phyloP scores from a whole-genome alignment of 2,888 invertebrate species.

The Catocala sponsa region DNA sequence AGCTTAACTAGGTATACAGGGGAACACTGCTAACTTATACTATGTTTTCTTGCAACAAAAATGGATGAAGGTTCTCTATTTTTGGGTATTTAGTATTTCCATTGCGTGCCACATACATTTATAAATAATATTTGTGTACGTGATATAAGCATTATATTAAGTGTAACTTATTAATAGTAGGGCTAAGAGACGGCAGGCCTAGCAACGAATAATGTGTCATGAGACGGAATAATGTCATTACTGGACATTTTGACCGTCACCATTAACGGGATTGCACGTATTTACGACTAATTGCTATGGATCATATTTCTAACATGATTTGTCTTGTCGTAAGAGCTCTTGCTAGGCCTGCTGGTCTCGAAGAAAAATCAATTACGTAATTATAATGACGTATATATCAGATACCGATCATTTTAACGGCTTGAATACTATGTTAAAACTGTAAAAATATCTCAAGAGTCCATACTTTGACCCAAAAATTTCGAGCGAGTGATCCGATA shows the following conservation, averaged over 20 bases:
- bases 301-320: too few species aligned
- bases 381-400: conserved; percentile 42
- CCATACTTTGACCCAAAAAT: background rate
- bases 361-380: conserved; percentile 50
- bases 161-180: conserved; percentile 57
- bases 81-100: conserved; percentile 32
- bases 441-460: conserved; percentile 2
- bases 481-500: conserved; percentile 3
- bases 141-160: conserved; percentile 52
- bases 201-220: background rate
- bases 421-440: conserved; percentile 27
- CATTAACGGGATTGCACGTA: too few species aligned
- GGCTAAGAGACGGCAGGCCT: conserved; percentile 15
- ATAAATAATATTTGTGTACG: conserved; percentile 55
- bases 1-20: conserved; percentile 32
- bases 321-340: background rate
- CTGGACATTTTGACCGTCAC: background rate
- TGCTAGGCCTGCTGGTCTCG: conserved; percentile 8
- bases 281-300: too few species aligned
- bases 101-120: conserved; percentile 16
- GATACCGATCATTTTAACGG: conserved; percentile 42
- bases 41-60: conserved; percentile 6
- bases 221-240: background rate
- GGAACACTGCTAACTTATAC: conserved; percentile 17
- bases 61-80: background rate